phyloP scores from a whole-genome alignment of 2,797 vertebrate genomes.

The Clarias fuscus region DNA sequence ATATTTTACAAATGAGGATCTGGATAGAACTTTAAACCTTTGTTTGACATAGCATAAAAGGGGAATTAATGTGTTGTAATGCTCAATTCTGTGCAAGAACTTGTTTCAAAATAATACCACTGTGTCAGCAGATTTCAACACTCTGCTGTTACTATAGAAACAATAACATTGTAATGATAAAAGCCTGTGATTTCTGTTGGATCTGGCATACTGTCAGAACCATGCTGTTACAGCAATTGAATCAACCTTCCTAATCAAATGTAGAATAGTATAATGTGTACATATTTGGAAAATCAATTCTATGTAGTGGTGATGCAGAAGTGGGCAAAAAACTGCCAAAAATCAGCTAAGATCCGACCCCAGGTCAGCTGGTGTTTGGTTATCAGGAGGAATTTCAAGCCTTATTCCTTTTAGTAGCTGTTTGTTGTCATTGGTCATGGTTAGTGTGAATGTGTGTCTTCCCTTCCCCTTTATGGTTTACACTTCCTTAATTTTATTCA shows the following conservation, averaged over 20 bases:
- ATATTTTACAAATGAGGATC: neutral
- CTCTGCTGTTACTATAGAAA: conserved; percentile 3
- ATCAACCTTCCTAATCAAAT: neutral
- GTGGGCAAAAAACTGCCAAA: neutral
- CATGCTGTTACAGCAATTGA: neutral
- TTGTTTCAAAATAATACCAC: neutral
- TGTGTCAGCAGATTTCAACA: neutral
- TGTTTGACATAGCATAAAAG: neutral
- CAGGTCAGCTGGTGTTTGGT: neutral
- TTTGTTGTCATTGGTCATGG: neutral
- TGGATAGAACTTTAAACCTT: neutral
- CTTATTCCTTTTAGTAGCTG: neutral
- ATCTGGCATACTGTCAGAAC: neutral
- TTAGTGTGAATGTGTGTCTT: neutral
- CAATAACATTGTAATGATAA: neutral
- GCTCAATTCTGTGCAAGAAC: neutral
- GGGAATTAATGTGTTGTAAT: neutral
- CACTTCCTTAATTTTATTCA: conserved; percentile 1
- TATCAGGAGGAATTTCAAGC: neutral
- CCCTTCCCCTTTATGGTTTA: neutral
- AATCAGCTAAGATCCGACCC: neutral
- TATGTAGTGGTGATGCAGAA: neutral
- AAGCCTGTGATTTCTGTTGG: neutral
- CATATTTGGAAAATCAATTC: neutral
- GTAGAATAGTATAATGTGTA: neutral